Percentiles rank a stretch among this genome's conserved stretches.
phyloP scores from a whole-genome alignment of 2,888 invertebrate species.

The Deroplatys truncata region DNA sequence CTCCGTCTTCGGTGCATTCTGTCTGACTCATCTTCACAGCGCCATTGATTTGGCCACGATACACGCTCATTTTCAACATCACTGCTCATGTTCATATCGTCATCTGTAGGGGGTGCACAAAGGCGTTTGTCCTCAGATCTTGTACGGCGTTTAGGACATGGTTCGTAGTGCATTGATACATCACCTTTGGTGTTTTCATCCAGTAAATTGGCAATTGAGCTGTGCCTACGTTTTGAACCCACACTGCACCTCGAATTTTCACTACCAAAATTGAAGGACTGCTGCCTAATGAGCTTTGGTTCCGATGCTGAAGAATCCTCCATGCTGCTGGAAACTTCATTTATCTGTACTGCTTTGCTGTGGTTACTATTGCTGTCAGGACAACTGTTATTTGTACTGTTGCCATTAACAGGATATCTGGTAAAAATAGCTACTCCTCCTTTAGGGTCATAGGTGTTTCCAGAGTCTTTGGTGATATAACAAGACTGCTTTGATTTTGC shows the following conservation, averaged over 20 bases:
- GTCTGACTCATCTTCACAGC: background rate
- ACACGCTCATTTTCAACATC: conserved; percentile 15
- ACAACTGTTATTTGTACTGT: background rate
- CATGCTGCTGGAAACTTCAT: conserved; percentile 4
- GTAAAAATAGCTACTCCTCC: conserved; percentile 24
- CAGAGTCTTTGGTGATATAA: background rate
- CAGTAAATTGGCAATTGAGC: background rate
- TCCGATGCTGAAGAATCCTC: background rate
- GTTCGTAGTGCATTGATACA: background rate
- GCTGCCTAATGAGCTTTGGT: background rate
- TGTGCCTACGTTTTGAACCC: background rate
- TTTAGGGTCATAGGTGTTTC: background rate
- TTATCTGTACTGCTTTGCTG: conserved; percentile 7
- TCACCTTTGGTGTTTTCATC: background rate
- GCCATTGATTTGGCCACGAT: conserved; percentile 3
- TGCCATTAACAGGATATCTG: conserved; percentile 1
- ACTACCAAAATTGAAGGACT: background rate
- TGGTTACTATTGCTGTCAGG: background rate
- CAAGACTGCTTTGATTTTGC: background rate
- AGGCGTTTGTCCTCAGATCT: conserved; percentile 9
- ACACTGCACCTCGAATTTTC: background rate
- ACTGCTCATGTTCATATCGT: background rate
- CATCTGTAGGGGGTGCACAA: background rate
- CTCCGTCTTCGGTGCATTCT: background rate
- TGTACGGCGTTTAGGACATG: background rate